Conservation (phyloP, 2,888 invertebrate species). For the Tribolium freemani region DNA sequence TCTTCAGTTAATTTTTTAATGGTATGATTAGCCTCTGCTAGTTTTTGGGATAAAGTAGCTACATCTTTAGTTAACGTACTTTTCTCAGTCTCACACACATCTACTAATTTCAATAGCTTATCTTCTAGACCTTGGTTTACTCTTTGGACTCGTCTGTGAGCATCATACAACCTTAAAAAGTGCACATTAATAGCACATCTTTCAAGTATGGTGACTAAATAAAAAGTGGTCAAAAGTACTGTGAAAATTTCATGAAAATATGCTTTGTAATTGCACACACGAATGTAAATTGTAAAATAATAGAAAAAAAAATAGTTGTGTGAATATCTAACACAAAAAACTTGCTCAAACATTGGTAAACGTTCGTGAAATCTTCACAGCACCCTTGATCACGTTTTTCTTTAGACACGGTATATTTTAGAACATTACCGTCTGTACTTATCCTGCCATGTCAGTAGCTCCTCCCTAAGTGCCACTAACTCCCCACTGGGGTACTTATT, state of each 20-base stretch:
- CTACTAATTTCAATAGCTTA: constrained; percentile 91
- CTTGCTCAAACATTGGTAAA: no score
- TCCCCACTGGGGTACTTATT: constrained; percentile 74
- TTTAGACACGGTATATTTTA: not conserved
- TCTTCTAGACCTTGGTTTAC: constrained; percentile 96
- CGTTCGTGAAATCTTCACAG: no score
- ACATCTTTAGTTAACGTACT: constrained; percentile 89
- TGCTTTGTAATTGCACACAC: no score
- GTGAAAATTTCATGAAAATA: no score
- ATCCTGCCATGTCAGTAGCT: constrained; percentile 89
- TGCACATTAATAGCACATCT: not conserved
- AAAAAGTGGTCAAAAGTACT: no score
- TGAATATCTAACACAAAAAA: no score
- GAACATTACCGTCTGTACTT: constrained; percentile 85
- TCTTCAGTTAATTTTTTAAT: constrained; percentile 87
- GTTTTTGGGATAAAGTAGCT: constrained; percentile 84
- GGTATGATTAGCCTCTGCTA: constrained; percentile 88
- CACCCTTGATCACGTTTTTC: no score
- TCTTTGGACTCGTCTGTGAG: constrained; percentile 93
- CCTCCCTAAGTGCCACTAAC: constrained; percentile 84
- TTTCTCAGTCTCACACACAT: constrained; percentile 92
- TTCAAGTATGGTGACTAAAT: not conserved
- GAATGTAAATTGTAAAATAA: no score
- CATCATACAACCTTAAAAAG: constrained; percentile 84
- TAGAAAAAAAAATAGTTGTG: no score